A percentile compares a stretch with the other conserved stretches of the same genome.
Conservation (phyloP, 2,113 vertebrate species). For the Oxyura jamaicensis region DNA sequence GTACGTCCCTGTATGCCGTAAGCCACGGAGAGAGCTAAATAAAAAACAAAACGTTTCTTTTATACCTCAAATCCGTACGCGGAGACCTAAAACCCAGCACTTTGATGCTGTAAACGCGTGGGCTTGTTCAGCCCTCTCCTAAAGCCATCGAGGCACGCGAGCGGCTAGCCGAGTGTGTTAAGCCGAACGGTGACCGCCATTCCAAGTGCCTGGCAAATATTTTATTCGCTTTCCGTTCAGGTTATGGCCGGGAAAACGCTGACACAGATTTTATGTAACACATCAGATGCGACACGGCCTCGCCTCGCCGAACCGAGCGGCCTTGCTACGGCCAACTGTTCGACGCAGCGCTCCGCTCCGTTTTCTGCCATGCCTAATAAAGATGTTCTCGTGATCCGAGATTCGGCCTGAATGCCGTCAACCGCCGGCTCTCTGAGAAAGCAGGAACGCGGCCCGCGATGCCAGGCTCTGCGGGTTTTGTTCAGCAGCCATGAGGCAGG, state of each 20-base stretch:
- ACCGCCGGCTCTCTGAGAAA: slow-evolving; percentile 23
- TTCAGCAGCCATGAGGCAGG: background rate
- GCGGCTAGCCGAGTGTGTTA: background rate
- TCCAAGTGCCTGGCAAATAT: background rate
- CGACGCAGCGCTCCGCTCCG: background rate
- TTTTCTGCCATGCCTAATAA: slow-evolving; percentile 63
- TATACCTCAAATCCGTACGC: background rate
- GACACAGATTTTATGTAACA: slow-evolving; percentile 49
- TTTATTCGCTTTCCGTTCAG: slow-evolving; percentile 12
- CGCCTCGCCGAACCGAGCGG: slow-evolving; percentile 27
- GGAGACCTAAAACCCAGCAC: background rate
- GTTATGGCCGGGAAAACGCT: slow-evolving; percentile 34
- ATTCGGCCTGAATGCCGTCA: slow-evolving; percentile 52
- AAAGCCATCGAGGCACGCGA: background rate
- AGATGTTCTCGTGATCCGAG: slow-evolving; percentile 42
- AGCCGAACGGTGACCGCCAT: background rate
- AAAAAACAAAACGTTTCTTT: background rate
- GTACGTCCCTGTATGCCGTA: background rate
- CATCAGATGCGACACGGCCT: slow-evolving; percentile 54
- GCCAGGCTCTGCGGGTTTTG: slow-evolving; percentile 39
- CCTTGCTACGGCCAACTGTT: slow-evolving; percentile 44
- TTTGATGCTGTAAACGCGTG: background rate
- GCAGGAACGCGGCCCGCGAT: background rate
- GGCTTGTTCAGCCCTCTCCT: background rate
- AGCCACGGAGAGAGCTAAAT: background rate